Evolutionary conservation across 2,888 invertebrate species (phyloP), one percentile per base, ranked within the genome.

Genomic region (Hirtodrosophila histrioides): DNA sequence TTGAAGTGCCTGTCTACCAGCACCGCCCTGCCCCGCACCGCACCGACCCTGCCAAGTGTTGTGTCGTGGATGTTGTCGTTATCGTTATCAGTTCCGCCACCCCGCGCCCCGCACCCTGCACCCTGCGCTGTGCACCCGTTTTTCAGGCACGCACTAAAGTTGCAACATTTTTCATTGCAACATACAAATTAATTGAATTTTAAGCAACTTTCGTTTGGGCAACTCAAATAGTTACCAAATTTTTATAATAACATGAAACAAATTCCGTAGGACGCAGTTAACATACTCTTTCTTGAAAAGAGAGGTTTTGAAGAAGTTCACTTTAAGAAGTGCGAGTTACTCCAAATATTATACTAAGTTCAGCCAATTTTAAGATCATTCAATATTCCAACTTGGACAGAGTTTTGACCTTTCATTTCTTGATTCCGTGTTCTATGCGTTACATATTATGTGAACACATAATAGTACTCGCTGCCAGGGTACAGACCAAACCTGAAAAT

Each of bases 151-250:
- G 86, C 82, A 75, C 69, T 60, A 68, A 82, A 88, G 77, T 82
- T 82, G 64, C 69, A 75, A 65, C 75, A 81, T 81, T 85, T 85
- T 74, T 68, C 67, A 63, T 77, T 77, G 81, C 85, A 69, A 63
- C 76, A 82, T 46, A 83, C 81, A 80, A 69, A 76, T 84, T 86
- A 83, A 83, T 83, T 83, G 78, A 88, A 83, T 88, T 83, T 88
- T 68, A 73, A 76, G 81, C 78, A 79, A 80, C 78, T 83, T 83
- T 86, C 55, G 43, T 64, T 61, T 60, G 56, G 48, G 37, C 67
- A 63, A 46, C 61, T 35, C 48, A 83, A 86, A 83, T 73, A 64
- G 73, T 73, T 83, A 49, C 40, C 35, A 73, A 76, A 76, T 83
- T 79, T 86, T 72, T 86, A 62, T 61, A 70, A 83, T 63, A 56